phyloP scores from a whole-genome alignment of 2,113 vertebrate species.

The Sterrhoptilus dennistouni region DNA sequence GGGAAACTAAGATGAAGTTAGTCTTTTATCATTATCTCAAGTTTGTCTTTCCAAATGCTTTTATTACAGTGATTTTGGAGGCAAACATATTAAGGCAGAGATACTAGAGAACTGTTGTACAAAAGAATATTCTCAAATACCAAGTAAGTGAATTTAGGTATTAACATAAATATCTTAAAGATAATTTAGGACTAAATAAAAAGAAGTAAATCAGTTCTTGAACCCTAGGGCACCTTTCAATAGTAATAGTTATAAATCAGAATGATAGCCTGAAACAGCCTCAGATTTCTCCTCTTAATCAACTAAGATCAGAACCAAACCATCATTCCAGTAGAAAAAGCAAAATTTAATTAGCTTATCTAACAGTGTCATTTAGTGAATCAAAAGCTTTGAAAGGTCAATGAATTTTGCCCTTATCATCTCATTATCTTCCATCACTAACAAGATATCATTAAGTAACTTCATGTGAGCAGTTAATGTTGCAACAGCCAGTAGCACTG shows the following conservation, averaged over 20 bases:
- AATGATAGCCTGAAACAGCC: conserved; percentile 49
- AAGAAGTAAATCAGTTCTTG: conserved; percentile 66
- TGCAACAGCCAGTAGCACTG: not conserved
- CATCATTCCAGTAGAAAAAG: conserved; percentile 69
- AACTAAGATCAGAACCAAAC: conserved; percentile 70
- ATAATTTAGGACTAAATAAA: conserved; percentile 70
- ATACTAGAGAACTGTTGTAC: conserved; percentile 6
- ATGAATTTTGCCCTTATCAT: conserved; percentile 76
- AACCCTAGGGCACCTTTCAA: conserved; percentile 61
- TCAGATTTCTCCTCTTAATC: conserved; percentile 71
- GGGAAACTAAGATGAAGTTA: not conserved
- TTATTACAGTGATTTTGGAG: conserved; percentile 40
- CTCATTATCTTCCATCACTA: conserved; percentile 76
- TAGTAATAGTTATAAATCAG: conserved; percentile 71
- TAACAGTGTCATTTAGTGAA: conserved; percentile 77
- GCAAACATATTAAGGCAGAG: not conserved
- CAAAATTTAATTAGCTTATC: conserved; percentile 79
- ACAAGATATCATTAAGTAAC: conserved; percentile 71
- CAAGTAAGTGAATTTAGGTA: conserved; percentile 47
- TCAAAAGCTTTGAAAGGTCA: conserved; percentile 78
- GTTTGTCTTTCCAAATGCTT: conserved; percentile 41
- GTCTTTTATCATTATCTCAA: conserved; percentile 14
- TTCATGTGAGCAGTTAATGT: conserved; percentile 46
- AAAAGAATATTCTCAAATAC: conserved; percentile 34
- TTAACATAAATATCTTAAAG: conserved; percentile 60